These are phyloP conservation scores for Agrochola circellaris DNA, from an alignment of 2,888 invertebrate species.

Conservation along the genomic window DNA sequence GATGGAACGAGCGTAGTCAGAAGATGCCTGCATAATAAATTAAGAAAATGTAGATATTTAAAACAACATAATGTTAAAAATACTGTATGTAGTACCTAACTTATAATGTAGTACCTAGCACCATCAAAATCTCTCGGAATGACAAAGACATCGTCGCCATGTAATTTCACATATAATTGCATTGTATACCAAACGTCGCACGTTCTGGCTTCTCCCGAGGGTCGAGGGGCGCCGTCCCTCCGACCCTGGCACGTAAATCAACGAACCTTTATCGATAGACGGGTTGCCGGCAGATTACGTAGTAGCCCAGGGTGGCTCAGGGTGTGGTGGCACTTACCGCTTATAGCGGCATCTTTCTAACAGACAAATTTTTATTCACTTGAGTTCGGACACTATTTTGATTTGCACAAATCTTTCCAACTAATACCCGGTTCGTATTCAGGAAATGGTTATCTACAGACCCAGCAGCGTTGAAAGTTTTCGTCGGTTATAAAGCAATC, in stretches of 20 bases:
- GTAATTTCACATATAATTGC: slow-evolving; percentile 48
- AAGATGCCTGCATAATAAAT: background rate
- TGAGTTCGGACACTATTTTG: background rate
- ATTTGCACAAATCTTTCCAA: background rate
- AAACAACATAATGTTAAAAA: background rate
- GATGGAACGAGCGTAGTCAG: background rate
- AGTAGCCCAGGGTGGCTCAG: slow-evolving; percentile 23
- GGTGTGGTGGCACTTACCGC: slow-evolving; percentile 22
- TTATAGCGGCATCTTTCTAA: slow-evolving; percentile 5
- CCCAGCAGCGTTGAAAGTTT: no score
- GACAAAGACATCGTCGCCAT: background rate
- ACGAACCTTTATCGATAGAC: slow-evolving; percentile 60
- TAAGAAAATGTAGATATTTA: background rate
- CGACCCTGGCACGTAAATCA: slow-evolving; percentile 57
- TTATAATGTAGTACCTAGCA: background rate
- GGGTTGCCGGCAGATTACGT: slow-evolving; percentile 47
- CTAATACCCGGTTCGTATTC: background rate
- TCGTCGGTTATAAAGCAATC: background rate
- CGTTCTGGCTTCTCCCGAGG: slow-evolving; percentile 14
- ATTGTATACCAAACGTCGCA: slow-evolving; percentile 31
- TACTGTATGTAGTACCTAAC: background rate
- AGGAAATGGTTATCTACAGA: no score
- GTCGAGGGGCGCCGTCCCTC: slow-evolving; percentile 13
- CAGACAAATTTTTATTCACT: background rate
- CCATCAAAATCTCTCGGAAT: background rate